Evolutionary conservation across 2,888 invertebrate genomes (phyloP), one percentile per base, ranked within the genome.

Genomic region (Dynastes maya): DNA sequence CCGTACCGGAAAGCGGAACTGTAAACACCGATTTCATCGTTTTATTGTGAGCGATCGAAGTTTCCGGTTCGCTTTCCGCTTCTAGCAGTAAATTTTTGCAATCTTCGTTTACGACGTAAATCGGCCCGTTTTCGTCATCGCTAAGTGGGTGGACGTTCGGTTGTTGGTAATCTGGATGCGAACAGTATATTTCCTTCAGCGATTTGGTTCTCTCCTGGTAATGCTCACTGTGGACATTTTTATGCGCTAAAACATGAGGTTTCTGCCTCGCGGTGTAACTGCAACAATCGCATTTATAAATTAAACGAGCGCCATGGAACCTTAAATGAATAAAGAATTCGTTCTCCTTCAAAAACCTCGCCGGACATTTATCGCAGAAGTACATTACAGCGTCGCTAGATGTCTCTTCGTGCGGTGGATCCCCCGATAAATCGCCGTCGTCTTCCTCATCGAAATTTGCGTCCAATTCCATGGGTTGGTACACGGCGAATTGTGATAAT

Each of bases 301-400:
- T 89, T 80, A 93, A 89, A 71, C 91, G 88, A 40, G 91, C 89
- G 76, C 92, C 91, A 86, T 96, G 95, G 85, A 93, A 94, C 82
- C 93, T 91, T 80, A 92, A 89, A 85, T 97, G 97, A 79, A 93
- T 92, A 78, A 91, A 91, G 77, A 95, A 89, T 87, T 97, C 96
- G 84, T 91, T 92, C 81, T 93, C 93, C 82, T 93, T 93, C 80
- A 96, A 92, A 89, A 94, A 97, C 86, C 96, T 91, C 0, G 96
- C 95, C 0, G 97, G 97, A 87, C 97, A 97, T 83, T 94, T 93
- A 79, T 92, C 91, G 87, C 97, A 97, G 85, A 95, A 96, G 84
- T 93, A 93, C 77, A 96, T 87, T 5, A 90, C 83, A 77, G 88
- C 88, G 16, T 89, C 90, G 80, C 29, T 76, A 78, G n/a, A 82